These are phyloP conservation scores for Ellobius talpinus DNA, from an alignment of 2,113 vertebrate species.

Conservation along the genomic window DNA sequence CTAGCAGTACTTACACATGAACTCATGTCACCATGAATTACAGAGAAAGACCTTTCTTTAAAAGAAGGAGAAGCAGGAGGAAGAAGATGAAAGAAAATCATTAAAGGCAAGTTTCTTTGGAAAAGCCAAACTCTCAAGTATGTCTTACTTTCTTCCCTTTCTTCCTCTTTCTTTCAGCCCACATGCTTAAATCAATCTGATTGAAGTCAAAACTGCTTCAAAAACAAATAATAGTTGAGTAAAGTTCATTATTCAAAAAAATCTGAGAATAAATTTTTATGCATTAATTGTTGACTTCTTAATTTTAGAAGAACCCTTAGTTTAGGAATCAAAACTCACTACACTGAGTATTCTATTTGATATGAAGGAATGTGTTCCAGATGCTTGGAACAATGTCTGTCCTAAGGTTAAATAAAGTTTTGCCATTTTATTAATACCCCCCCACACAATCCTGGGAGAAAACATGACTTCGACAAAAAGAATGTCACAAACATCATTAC, in stretches of 20 bases:
- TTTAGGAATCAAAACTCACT: neutral
- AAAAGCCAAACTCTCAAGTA: neutral
- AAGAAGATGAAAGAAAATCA: neutral
- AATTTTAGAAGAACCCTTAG: neutral
- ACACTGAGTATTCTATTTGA: neutral
- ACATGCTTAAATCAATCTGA: neutral
- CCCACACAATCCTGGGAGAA: neutral
- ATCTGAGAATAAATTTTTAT: constrained; percentile 57
- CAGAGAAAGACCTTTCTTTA: neutral
- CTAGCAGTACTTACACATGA: neutral
- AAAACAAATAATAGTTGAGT: constrained; percentile 3
- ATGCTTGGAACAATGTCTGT: neutral
- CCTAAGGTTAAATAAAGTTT: neutral
- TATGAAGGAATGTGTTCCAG: neutral
- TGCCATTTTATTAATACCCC: neutral
- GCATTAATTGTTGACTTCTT: neutral
- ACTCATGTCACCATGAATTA: neutral
- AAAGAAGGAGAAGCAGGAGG: neutral
- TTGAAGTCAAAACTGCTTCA: neutral
- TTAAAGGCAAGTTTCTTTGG: neutral
- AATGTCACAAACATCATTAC: neutral
- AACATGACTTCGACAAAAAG: neutral
- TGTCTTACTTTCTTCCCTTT: neutral
- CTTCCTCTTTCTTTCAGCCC: neutral
- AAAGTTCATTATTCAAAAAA: constrained; percentile 51